These are phyloP conservation scores for Drosophila ustulata DNA, from an alignment of 2,888 invertebrate genomes.

Conservation along the genomic window DNA sequence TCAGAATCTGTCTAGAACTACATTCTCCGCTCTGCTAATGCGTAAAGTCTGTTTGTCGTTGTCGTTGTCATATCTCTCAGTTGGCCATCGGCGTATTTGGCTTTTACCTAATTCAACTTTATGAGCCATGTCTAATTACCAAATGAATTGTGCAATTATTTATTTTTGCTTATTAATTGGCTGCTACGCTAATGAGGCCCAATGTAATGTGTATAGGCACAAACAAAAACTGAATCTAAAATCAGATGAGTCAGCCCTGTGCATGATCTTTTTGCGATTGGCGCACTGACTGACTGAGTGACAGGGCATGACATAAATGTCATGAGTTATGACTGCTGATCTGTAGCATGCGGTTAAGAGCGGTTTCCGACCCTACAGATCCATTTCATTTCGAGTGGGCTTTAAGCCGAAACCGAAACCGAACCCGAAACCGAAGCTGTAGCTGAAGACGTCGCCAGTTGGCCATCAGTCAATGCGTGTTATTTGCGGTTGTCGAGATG, in stretches of 20 bases:
- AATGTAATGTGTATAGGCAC: conserved; percentile 24
- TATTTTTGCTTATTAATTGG: conserved; percentile 79
- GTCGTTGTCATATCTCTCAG: conserved; percentile 38
- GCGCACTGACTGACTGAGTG: conserved; percentile 4
- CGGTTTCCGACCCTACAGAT: conserved; percentile 19
- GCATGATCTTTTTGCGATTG: conserved; percentile 13
- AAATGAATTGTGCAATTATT: conserved; percentile 82
- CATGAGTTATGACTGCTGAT: conserved; percentile 58
- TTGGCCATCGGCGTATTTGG: conserved; percentile 53
- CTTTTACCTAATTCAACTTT: conserved; percentile 77
- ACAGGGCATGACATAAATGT: conserved; percentile 28
- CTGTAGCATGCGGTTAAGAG: conserved; percentile 52
- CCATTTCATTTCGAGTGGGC: conserved; percentile 20
- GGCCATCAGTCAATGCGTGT: conserved; percentile 46
- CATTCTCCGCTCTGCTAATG: too few relatives aligned
- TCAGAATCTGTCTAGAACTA: conserved; percentile 19
- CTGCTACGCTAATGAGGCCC: conserved; percentile 65
- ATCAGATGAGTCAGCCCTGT: conserved; percentile 40
- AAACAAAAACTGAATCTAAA: conserved; percentile 32
- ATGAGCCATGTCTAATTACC: conserved; percentile 83
- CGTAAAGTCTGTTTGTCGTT: not conserved
- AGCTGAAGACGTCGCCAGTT: conserved; percentile 29
- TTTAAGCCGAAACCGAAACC: conserved; percentile 9
- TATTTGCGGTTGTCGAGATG: conserved; percentile 63
- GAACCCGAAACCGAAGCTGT: not conserved